These are phyloP conservation scores for Cynopterus sphinx DNA, from an alignment of 2,797 vertebrate species.

Conservation along the genomic window DNA sequence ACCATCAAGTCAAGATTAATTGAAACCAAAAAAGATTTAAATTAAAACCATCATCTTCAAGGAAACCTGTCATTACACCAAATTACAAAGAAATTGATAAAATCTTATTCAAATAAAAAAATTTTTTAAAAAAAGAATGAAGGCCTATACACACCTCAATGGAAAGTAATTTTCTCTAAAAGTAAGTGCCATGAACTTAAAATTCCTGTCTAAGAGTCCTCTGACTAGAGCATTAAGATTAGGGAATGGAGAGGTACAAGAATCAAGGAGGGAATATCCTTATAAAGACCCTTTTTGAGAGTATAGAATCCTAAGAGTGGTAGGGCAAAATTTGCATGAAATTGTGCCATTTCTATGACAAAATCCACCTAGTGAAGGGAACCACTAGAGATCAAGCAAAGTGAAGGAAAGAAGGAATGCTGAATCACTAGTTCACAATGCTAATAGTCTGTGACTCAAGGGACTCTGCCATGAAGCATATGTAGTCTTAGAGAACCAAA, in stretches of 20 bases:
- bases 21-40: neutral
- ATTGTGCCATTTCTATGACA: neutral
- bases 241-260: neutral
- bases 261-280: neutral
- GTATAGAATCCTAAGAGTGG: neutral
- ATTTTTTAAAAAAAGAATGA: neutral
- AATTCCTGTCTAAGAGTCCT: neutral
- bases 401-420: neutral
- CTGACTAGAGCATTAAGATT: neutral
- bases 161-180: neutral
- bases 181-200: neutral
- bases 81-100: neutral
- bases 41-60: neutral
- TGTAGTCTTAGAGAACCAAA: neutral
- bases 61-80: neutral
- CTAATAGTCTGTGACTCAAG: neutral
- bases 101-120: neutral
- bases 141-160: neutral
- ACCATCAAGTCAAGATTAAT: conserved; percentile 5
- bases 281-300: neutral
- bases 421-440: neutral
- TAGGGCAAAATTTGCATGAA: neutral
- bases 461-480: neutral
- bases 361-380: neutral
- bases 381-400: neutral